Evolutionary conservation across 2,113 vertebrate genomes (phyloP).

Genomic region (Calypte anna): DNA sequence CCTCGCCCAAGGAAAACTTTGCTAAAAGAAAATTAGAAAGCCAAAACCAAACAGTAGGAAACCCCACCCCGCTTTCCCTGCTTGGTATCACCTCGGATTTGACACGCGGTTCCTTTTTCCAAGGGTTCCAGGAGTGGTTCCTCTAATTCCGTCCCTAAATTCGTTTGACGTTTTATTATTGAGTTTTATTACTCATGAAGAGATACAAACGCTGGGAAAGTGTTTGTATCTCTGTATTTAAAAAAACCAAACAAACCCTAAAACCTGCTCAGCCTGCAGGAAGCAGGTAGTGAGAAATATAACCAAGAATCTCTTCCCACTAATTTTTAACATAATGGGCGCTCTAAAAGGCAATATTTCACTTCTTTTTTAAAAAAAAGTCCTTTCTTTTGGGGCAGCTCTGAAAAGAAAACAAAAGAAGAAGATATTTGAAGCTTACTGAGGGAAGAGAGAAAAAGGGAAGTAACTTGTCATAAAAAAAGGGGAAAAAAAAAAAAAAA

Average conservation of each 20-base stretch:
- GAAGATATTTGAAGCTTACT: conserved; percentile 20
- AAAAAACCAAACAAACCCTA: not conserved
- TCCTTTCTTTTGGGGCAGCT: conserved; percentile 26
- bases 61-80: not conserved
- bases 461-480: conserved; percentile 84
- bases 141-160: not conserved
- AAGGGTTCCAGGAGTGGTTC: not conserved
- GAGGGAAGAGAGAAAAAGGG: conserved; percentile 73
- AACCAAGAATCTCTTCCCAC: not conserved
- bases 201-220: not conserved
- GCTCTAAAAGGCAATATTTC: not conserved
- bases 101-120: conserved; percentile 4
- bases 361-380: not conserved
- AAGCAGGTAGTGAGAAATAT: conserved; percentile 1
- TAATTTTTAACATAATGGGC: conserved; percentile 14
- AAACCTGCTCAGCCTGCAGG: not conserved
- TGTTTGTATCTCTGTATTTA: not conserved
- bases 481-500: conserved; percentile 81
- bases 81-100: not conserved
- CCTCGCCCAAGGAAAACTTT: not conserved
- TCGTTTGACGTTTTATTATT: not conserved
- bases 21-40: not conserved
- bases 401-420: conserved; percentile 56
- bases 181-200: not conserved
- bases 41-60: not conserved